These are phyloP conservation scores for Dipodomys spectabilis DNA, from an alignment of 2,113 vertebrate species.

Conservation along the genomic window DNA sequence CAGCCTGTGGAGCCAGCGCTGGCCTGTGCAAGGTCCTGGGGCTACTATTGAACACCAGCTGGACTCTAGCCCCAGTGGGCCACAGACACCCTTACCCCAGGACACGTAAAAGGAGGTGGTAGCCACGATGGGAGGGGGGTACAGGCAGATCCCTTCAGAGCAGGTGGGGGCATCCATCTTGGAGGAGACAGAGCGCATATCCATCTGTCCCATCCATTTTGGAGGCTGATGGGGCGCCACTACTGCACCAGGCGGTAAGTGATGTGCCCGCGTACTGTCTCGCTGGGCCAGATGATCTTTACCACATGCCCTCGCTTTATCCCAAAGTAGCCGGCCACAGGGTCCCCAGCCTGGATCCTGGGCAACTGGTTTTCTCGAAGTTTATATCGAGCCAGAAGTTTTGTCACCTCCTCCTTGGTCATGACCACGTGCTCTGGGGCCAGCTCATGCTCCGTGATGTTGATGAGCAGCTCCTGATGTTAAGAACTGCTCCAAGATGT, in stretches of 20 bases:
- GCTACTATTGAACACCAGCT: too few species aligned
- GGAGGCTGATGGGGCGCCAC: background rate
- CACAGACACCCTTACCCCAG: background rate
- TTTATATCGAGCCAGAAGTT: conserved; percentile 96
- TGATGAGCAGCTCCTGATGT: conserved; percentile 97
- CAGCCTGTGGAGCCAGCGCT: too few species aligned
- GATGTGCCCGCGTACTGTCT: conserved; percentile 93
- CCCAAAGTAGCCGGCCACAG: conserved; percentile 97
- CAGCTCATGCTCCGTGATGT: conserved; percentile 98
- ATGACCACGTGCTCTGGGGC: conserved; percentile 99
- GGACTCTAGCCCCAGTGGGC: too few species aligned
- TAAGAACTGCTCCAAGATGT: conserved; percentile 98
- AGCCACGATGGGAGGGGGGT: too few species aligned
- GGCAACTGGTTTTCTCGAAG: conserved; percentile 97
- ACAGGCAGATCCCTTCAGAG: too few species aligned
- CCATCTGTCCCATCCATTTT: too few species aligned
- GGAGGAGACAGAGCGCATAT: too few species aligned
- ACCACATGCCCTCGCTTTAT: conserved; percentile 96
- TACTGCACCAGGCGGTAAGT: conserved; percentile 98
- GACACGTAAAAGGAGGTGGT: too few species aligned
- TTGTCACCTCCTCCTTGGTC: conserved; percentile 97
- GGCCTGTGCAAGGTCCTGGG: too few species aligned
- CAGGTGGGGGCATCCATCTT: too few species aligned
- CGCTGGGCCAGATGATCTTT: too few species aligned
- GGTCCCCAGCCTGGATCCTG: conserved; percentile 97